Evolutionary conservation across 2,888 invertebrate species (phyloP), one percentile per base, ranked within the genome.

Genomic region (Hirtodrosophila trivittata): DNA sequence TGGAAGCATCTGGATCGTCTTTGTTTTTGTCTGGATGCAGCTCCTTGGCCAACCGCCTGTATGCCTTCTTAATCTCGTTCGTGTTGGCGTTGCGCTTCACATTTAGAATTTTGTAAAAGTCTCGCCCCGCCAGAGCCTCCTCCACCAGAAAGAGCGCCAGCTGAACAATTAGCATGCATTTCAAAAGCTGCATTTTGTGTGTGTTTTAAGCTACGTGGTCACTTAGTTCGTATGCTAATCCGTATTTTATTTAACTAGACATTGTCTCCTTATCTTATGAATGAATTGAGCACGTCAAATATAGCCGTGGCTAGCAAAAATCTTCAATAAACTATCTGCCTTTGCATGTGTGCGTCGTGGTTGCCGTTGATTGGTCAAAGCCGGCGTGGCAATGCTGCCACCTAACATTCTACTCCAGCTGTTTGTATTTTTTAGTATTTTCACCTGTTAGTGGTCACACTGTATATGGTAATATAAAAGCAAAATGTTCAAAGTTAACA

Each of bases 1-100:
- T 94, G 0, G 97, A 95, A 0, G 99, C 97, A 51, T 96, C 93
- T 0, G 97, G 97, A 91, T 99, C 98, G 90, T 96, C 95, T 89
- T 95, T 94, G 90, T 99, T 99, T 90, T 97, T 98, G 88, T 99
- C 99, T 9, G 99, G 99, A 93, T 99, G 99, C 67, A 98, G 91
- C 90, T 98, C 97, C 92, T 97, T 98, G 13, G 99, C 99, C 91
- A 97, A 91, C 87, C 95, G 95, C 88, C 99, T 93, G 91, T 99
- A 99, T 37, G 98, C 98, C 92, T 98, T 98, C 91, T 99, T 99
- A 60, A 99, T 97, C 91, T 98, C 96, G 92, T 99, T 97, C 59
- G 95, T 94, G 84, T 93, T 96, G 12, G 99, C 99, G 82, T 94
- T 94, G 89, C 94, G 94, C 43, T 95, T 92, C 2, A 89, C 87